phyloP scores from a whole-genome alignment of 2,888 invertebrate genomes.

The Dryobotodes eremita region DNA sequence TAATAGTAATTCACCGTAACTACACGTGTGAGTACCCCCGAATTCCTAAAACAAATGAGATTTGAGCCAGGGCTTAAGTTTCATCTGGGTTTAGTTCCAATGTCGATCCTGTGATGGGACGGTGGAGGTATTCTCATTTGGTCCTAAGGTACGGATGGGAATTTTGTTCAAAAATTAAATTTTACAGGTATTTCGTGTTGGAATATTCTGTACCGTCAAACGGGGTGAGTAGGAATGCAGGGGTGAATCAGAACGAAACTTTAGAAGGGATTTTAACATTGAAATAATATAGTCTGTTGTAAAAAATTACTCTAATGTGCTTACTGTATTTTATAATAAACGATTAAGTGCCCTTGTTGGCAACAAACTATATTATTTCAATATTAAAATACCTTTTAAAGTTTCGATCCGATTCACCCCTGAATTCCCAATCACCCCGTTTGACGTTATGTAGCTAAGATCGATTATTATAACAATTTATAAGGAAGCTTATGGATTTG shows the following conservation, averaged over 20 bases:
- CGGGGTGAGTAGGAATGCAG: too few species aligned
- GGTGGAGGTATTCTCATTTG: slow-evolving; percentile 29
- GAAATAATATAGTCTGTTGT: too few species aligned
- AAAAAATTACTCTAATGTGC: too few species aligned
- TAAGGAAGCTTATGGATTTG: neutral
- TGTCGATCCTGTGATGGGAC: slow-evolving; percentile 56
- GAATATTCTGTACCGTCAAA: neutral
- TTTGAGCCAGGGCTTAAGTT: slow-evolving; percentile 50
- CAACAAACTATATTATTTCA: too few species aligned
- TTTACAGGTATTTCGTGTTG: slow-evolving; percentile 1
- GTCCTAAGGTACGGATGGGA: neutral
- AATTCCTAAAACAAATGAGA: slow-evolving; percentile 60
- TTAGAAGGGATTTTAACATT: too few species aligned
- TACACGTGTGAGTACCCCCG: slow-evolving; percentile 47
- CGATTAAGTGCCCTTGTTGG: too few species aligned
- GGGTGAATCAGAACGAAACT: too few species aligned
- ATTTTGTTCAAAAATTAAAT: slow-evolving; percentile 21
- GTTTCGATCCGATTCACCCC: too few species aligned
- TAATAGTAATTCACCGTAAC: slow-evolving; percentile 65
- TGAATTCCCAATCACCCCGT: too few species aligned
- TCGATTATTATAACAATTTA: neutral
- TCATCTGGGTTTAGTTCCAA: slow-evolving; percentile 51
- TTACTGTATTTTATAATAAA: too few species aligned
- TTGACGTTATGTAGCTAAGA: too few species aligned
- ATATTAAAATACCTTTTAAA: too few species aligned